Conservation (phyloP, 2,888 invertebrate genomes). For the Dasysyrphus tricinctus region DNA sequence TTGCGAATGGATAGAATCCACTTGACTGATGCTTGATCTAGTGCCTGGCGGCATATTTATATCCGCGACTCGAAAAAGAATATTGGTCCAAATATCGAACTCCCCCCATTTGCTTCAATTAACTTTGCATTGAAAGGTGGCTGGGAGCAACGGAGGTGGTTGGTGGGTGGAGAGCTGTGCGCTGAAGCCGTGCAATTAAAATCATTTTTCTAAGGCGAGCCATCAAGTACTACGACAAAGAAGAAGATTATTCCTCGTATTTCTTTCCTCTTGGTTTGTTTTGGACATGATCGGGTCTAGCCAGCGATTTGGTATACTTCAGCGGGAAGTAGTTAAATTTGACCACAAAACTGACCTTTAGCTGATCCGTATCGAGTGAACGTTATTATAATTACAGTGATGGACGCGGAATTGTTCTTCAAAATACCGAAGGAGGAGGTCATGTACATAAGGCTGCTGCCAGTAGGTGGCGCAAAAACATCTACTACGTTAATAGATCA, state of each 20-base stretch:
- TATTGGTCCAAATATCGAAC: constrained; percentile 52
- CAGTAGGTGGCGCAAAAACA: constrained; percentile 22
- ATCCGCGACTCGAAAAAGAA: constrained; percentile 54
- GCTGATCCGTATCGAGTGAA: constrained; percentile 55
- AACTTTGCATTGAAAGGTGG: constrained; percentile 38
- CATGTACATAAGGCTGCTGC: background rate
- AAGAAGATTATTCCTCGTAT: constrained; percentile 40
- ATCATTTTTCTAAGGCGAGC: constrained; percentile 67
- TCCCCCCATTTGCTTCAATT: constrained; percentile 66
- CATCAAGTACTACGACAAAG: constrained; percentile 58
- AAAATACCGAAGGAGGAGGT: constrained; percentile 36
- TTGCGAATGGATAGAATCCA: constrained; percentile 69
- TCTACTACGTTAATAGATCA: constrained; percentile 58
- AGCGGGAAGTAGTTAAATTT: constrained; percentile 70
- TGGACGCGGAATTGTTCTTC: constrained; percentile 40
- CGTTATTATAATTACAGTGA: constrained; percentile 55
- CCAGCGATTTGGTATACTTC: constrained; percentile 33
- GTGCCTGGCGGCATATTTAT: constrained; percentile 65
- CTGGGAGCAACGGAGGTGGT: background rate
- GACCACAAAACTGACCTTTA: constrained; percentile 72
- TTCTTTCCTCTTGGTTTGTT: constrained; percentile 14
- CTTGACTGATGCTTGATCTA: constrained; percentile 69
- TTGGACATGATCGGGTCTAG: constrained; percentile 50
- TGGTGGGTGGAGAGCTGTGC: background rate
- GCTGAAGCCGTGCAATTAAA: constrained; percentile 55